A percentile compares a stretch with the other conserved stretches of the same genome.
These are phyloP conservation scores for Acanthurus tractus DNA, from an alignment of 2,797 vertebrate species.

Conservation along the genomic window DNA sequence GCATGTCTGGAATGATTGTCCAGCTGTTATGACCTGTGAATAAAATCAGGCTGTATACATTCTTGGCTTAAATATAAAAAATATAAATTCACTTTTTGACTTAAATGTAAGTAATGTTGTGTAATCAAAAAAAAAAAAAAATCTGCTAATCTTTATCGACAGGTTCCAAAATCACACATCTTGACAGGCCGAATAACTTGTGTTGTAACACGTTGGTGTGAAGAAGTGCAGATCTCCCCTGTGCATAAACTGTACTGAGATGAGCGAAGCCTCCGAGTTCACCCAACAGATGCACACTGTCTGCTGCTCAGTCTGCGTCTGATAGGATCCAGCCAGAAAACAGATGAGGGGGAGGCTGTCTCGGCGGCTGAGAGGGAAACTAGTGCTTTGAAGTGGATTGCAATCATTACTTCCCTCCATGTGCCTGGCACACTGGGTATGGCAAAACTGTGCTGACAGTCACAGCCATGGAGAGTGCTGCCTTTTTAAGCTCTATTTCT, in stretches of 20 bases:
- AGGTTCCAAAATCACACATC: neutral
- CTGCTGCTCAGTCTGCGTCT: slow-evolving; percentile 52
- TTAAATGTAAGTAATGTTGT: neutral
- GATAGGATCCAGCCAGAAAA: slow-evolving; percentile 44
- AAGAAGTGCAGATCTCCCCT: slow-evolving; percentile 22
- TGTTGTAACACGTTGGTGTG: slow-evolving; percentile 25
- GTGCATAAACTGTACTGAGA: slow-evolving; percentile 22
- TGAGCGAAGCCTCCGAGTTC: slow-evolving; percentile 42
- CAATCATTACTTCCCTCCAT: slow-evolving; percentile 48
- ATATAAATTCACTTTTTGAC: neutral
- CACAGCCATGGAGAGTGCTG: neutral
- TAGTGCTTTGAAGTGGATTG: slow-evolving; percentile 54
- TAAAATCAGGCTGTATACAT: slow-evolving; percentile 16
- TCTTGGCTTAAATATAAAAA: slow-evolving; percentile 26
- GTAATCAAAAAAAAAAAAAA: neutral
- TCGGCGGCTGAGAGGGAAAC: slow-evolving; percentile 37
- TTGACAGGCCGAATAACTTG: slow-evolving; percentile 6
- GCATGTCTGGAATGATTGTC: slow-evolving; percentile 60
- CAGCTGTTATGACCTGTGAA: slow-evolving; percentile 20
- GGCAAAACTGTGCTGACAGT: slow-evolving; percentile 40
- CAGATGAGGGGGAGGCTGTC: slow-evolving; percentile 25
- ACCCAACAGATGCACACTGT: slow-evolving; percentile 38
- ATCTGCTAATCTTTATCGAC: neutral
- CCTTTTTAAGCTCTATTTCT: slow-evolving; percentile 21
- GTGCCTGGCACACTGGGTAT: slow-evolving; percentile 38